Percentiles rank a stretch among this genome's conserved stretches.
Conservation (phyloP, 2,113 vertebrate species). For the Syngnathus floridae region DNA sequence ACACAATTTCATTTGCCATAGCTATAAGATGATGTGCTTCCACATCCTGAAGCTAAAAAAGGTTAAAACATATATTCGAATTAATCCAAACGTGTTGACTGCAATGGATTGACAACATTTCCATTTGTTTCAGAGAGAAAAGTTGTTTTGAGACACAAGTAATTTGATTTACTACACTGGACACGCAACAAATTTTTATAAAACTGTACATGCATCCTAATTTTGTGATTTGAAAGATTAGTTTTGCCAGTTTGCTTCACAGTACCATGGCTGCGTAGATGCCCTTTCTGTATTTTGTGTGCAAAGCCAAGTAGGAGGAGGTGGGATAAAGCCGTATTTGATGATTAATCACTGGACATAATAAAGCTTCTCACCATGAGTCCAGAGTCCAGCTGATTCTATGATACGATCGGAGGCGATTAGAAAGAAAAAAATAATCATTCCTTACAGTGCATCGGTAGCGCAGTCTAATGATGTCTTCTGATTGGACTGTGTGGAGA, state of each 20-base stretch:
- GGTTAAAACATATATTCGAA: too few relatives aligned
- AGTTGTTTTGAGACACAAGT: not conserved
- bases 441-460: slow-evolving; percentile 58
- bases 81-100: not conserved
- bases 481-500: slow-evolving; percentile 59
- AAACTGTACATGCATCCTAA: not conserved
- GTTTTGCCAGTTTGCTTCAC: not conserved
- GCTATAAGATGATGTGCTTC: too few relatives aligned
- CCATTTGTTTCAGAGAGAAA: not conserved
- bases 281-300: slow-evolving; percentile 32
- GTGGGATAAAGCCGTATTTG: slow-evolving; percentile 54
- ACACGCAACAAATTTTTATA: not conserved
- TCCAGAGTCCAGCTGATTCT: slow-evolving; percentile 61
- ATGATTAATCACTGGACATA: slow-evolving; percentile 64
- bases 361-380: slow-evolving; percentile 63
- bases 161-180: not conserved
- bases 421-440: slow-evolving; percentile 64
- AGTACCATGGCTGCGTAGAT: slow-evolving; percentile 39
- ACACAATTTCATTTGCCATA: too few relatives aligned
- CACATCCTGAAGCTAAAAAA: too few relatives aligned
- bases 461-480: slow-evolving; percentile 61
- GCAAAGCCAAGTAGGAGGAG: slow-evolving; percentile 35
- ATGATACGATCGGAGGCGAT: slow-evolving; percentile 61
- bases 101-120: not conserved
- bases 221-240: not conserved